phyloP scores from a whole-genome alignment of 1,140 invertebrate genomes.

The Portunus trituberculatus region DNA sequence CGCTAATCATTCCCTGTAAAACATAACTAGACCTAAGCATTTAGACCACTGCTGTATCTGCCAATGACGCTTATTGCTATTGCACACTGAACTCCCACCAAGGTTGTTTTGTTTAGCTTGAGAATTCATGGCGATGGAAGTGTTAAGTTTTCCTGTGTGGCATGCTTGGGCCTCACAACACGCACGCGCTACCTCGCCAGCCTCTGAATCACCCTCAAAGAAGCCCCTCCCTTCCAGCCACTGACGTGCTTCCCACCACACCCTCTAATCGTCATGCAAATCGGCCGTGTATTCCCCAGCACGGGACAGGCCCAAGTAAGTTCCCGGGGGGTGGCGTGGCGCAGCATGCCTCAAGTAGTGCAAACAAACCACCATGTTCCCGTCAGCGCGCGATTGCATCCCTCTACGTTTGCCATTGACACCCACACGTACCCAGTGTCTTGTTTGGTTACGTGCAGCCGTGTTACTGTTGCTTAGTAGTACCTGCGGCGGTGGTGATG shows the following conservation, averaged over 20 bases:
- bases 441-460: neutral
- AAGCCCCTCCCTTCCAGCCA: neutral
- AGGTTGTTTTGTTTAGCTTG: too few relatives aligned
- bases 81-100: too few relatives aligned
- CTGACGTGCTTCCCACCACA: neutral
- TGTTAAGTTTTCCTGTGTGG: too few relatives aligned
- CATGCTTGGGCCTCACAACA: neutral
- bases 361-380: neutral
- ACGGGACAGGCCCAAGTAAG: too few relatives aligned
- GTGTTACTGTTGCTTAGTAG: neutral
- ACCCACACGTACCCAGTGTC: neutral
- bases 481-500: neutral
- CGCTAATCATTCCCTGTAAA: too few relatives aligned
- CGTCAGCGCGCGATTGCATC: neutral
- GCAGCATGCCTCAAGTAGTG: neutral
- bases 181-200: neutral
- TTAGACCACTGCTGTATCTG: too few relatives aligned
- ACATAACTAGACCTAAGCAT: too few relatives aligned
- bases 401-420: neutral
- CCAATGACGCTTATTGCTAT: too few relatives aligned
- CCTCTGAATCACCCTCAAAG: neutral
- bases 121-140: too few relatives aligned
- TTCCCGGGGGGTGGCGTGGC: neutral
- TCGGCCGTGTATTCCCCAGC: too few relatives aligned
- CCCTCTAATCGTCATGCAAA: too few relatives aligned